phyloP scores from a whole-genome alignment of 2,797 vertebrate genomes.

The Siniperca scherzeri region DNA sequence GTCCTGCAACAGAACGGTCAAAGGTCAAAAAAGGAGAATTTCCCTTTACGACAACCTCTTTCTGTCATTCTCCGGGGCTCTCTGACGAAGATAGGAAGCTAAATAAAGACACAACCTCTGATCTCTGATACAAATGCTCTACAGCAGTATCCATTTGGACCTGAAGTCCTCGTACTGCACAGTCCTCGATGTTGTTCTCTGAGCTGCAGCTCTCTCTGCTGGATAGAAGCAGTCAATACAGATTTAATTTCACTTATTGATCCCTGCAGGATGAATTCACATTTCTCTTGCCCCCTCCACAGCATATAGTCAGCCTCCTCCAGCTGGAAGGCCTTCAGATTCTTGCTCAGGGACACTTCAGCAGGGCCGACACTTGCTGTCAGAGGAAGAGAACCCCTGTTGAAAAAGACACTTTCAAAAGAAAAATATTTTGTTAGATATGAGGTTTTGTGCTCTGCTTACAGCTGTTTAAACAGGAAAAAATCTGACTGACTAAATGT shows the following conservation, averaged over 20 bases:
- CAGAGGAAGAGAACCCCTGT: not conserved
- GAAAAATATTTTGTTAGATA: not conserved
- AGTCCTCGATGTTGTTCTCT: slow-evolving; percentile 1
- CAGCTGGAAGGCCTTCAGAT: not conserved
- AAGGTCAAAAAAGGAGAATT: slow-evolving; percentile 5
- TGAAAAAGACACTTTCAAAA: not conserved
- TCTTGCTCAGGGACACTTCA: slow-evolving; percentile 15
- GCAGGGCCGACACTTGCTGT: not conserved
- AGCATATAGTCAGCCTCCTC: not conserved
- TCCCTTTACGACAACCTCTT: not conserved
- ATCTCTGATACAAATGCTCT: not conserved
- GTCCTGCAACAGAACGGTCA: slow-evolving; percentile 5
- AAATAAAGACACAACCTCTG: slow-evolving; percentile 20
- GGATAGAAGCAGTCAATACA: slow-evolving; percentile 47
- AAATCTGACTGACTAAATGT: not conserved
- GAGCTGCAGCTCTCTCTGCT: slow-evolving; percentile 69
- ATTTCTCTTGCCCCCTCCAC: not conserved
- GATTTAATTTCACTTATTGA: not conserved
- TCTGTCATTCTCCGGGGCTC: not conserved
- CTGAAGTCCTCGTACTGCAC: accelerated
- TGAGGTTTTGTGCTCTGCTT: slow-evolving; percentile 5
- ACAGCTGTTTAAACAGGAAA: slow-evolving; percentile 42
- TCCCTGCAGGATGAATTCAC: not conserved
- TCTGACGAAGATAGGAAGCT: slow-evolving; percentile 18
- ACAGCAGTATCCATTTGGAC: not conserved